These are phyloP conservation scores for Phrynocephalus vlangalii DNA, from an alignment of 2,797 vertebrate genomes.

Conservation along the genomic window DNA sequence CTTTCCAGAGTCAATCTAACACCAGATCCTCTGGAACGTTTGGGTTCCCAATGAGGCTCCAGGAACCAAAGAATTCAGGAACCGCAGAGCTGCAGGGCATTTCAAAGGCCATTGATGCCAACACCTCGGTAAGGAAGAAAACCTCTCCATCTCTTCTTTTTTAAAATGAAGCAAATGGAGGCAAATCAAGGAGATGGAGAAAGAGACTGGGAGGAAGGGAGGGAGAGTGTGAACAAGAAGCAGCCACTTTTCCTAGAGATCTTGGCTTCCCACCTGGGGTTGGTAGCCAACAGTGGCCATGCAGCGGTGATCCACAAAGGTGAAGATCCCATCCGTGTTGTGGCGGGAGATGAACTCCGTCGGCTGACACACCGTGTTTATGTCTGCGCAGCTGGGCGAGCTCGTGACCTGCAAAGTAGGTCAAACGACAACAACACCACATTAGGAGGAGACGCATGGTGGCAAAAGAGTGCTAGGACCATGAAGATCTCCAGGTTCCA, in stretches of 20 bases:
- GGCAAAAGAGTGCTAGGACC: neutral
- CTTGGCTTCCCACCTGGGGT: slow-evolving; percentile 83
- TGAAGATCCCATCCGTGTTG: slow-evolving; percentile 91
- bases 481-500: neutral
- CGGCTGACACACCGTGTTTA: slow-evolving; percentile 88
- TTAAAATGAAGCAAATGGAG: too few relatives aligned
- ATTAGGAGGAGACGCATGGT: neutral
- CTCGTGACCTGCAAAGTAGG: slow-evolving; percentile 86
- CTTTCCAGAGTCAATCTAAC: too few relatives aligned
- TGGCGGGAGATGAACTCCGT: slow-evolving; percentile 97
- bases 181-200: too few relatives aligned
- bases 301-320: slow-evolving; percentile 96
- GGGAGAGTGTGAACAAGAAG: neutral
- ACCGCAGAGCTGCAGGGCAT: too few relatives aligned
- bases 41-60: too few relatives aligned
- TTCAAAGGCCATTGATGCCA: too few relatives aligned
- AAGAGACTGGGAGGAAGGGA: too few relatives aligned
- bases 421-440: neutral
- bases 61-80: too few relatives aligned
- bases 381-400: slow-evolving; percentile 88
- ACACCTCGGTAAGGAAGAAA: too few relatives aligned
- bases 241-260: fast-evolving
- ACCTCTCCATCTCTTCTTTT: too few relatives aligned
- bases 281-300: slow-evolving; percentile 91
- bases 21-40: too few relatives aligned